Base-by-base conservation (phyloP, 2,797 vertebrate species). In the Hozukius guyotensis region DNA sequence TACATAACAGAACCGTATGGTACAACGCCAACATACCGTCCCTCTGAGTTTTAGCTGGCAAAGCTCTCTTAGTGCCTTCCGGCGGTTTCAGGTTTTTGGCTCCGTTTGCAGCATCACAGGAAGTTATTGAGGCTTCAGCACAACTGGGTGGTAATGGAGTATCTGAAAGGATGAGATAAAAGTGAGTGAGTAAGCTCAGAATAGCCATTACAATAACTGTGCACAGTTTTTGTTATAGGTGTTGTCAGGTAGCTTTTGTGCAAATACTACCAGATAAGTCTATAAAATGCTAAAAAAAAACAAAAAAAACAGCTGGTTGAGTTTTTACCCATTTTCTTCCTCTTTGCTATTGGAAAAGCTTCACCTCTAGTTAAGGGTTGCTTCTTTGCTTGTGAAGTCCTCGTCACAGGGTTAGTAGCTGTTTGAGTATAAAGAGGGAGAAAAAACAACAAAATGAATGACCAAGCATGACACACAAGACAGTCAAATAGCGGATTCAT, bases 261-360 rank as follows among this genome's bases (percentile, higher is more conserved):
- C 3, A 77, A 42, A 57, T 34, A 46, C 1, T 6, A 71, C 16
- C 1, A 38, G 46, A 14, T 2, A 46, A 22, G 7, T 36, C 29
- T 68, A 34, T n/a, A 13, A 75, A 62, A 55, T 67, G 9, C 2
- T 42, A 42, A 13, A 22, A 25, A 70, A 52, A 57, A 27, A 70
- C 1, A 29, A 75, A 8, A 24, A 32, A 31, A 57, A 38, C 1
- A 38, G 18, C 27, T 72, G 49, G 6, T 25, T 8, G 11, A 56
- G 11, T 64, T 75, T 62, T 85, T 89, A 95, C 93, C 93, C 0
- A 53, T 78, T 81, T 87, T 93, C 59, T 82, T 90, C 77, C 62
- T 93, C 77, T 93, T 95, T 42, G 87, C 68, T 8, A 63, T 2
- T 7, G 79, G 81, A 1, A 90, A 69, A 63, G 55, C 5, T 16